Percentiles rank a stretch among this genome's conserved stretches.
Evolutionary conservation across 2,888 invertebrate species (phyloP).

Genomic region (Drosophila kambysellisi): DNA sequence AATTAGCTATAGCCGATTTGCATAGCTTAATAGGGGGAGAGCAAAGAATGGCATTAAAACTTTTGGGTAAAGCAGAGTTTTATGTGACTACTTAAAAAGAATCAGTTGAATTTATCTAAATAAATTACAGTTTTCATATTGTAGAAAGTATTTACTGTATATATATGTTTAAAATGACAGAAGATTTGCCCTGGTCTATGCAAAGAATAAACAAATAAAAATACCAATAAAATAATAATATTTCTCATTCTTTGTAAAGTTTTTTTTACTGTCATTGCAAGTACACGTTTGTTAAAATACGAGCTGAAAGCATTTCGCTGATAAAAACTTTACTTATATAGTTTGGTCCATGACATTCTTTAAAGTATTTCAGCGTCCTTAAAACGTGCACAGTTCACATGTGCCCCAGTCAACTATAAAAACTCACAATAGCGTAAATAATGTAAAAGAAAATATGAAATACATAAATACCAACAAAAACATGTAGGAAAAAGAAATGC

Average conservation of each 20-base stretch:
- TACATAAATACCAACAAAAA: constrained; percentile 56
- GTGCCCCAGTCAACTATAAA: constrained; percentile 70
- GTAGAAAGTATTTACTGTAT: neutral
- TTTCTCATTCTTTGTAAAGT: neutral
- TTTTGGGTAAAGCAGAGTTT: neutral
- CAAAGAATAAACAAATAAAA: neutral
- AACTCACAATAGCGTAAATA: constrained; percentile 64
- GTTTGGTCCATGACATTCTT: constrained; percentile 8
- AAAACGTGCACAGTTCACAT: constrained; percentile 28
- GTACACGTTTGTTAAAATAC: neutral
- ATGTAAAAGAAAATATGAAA: constrained; percentile 62
- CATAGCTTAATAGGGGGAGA: neutral
- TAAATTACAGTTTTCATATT: neutral
- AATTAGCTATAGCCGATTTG: constrained; percentile 38
- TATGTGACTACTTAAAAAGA: neutral
- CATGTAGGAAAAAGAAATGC: constrained; percentile 37
- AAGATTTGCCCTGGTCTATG: neutral
- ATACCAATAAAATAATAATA: neutral
- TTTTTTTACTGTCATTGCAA: neutral
- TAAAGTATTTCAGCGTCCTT: constrained; percentile 22
- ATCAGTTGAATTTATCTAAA: neutral
- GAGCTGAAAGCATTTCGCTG: constrained; percentile 1
- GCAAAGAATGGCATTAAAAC: neutral
- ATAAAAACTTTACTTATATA: constrained; percentile 14
- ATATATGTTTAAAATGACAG: neutral